phyloP scores from a whole-genome alignment of 2,797 vertebrate species.

The Etheostoma nigrum region DNA sequence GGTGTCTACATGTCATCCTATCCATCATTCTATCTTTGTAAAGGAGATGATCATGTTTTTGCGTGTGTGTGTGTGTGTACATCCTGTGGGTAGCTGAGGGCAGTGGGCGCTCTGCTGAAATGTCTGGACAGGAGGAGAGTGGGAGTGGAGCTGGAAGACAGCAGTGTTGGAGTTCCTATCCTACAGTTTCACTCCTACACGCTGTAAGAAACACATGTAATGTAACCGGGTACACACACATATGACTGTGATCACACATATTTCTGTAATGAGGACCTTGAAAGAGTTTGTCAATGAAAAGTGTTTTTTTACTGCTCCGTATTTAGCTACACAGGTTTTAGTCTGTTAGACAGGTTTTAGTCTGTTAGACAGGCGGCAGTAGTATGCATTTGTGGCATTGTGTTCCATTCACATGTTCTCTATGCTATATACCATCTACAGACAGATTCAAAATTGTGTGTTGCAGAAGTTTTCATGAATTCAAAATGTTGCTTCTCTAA shows the following conservation, averaged over 20 bases:
- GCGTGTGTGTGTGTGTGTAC: conserved; percentile 23
- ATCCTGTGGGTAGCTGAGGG: conserved; percentile 84
- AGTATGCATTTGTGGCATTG: conserved; percentile 14
- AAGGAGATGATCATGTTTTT: conserved; percentile 32
- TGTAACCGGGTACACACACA: conserved; percentile 19
- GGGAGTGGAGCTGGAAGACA: conserved; percentile 94
- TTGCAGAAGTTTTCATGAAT: conserved; percentile 30
- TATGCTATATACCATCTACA: background rate
- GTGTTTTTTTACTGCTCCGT: conserved; percentile 20
- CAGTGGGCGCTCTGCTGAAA: conserved; percentile 93
- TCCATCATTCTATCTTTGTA: conserved; percentile 32
- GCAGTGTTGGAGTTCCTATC: conserved; percentile 89
- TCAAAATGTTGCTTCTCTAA: conserved; percentile 17
- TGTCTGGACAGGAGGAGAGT: conserved; percentile 94
- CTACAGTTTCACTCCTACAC: conserved; percentile 92
- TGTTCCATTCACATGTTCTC: conserved; percentile 10
- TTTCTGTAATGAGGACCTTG: conserved; percentile 43
- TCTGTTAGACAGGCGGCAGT: background rate
- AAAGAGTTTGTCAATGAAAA: conserved; percentile 41
- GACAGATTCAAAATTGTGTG: background rate
- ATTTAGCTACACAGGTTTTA: conserved; percentile 18
- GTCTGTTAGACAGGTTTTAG: background rate
- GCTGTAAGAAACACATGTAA: conserved; percentile 80
- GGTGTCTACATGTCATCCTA: conserved; percentile 32
- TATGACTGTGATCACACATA: conserved; percentile 42